phyloP scores from a whole-genome alignment of 2,888 invertebrate species.

The Cryptocheilus praepositus region DNA sequence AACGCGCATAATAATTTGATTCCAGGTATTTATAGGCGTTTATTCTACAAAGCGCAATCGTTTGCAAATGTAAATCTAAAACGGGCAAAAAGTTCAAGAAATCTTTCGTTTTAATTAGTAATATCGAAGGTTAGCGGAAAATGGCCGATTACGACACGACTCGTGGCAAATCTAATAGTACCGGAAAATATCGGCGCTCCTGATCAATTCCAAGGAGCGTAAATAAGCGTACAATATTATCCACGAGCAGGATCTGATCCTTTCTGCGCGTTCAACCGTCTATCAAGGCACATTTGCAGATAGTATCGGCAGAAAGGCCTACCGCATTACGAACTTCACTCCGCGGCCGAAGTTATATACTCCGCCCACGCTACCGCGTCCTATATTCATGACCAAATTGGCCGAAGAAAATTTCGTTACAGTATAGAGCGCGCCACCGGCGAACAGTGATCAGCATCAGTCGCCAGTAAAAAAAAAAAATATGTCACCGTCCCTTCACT shows the following conservation, averaged over 20 bases:
- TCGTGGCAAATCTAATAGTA: not conserved
- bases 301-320: constrained; percentile 35
- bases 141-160: not conserved
- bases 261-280: constrained; percentile 30
- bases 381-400: constrained; percentile 27
- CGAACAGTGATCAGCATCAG: too few species aligned
- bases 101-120: constrained; percentile 29
- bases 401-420: constrained; percentile 40
- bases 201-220: constrained; percentile 23
- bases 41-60: too few species aligned
- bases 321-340: constrained; percentile 32
- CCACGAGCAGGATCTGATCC: constrained; percentile 35
- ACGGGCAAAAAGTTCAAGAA: constrained; percentile 7
- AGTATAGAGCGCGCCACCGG: constrained; percentile 16
- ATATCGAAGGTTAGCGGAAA: constrained; percentile 9
- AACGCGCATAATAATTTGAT: too few species aligned
- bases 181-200: constrained; percentile 33
- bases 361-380: constrained; percentile 11
- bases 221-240: constrained; percentile 25
- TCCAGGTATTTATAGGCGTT: too few species aligned
- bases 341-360: constrained; percentile 24
- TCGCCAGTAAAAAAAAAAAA: too few species aligned
- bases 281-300: constrained; percentile 26
- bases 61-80: too few species aligned
- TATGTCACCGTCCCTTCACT: too few species aligned